A percentile compares a stretch with the other conserved stretches of the same genome.
Evolutionary conservation across 2,888 invertebrate genomes (phyloP).

Genomic region (Dicyrtomina minuta): DNA sequence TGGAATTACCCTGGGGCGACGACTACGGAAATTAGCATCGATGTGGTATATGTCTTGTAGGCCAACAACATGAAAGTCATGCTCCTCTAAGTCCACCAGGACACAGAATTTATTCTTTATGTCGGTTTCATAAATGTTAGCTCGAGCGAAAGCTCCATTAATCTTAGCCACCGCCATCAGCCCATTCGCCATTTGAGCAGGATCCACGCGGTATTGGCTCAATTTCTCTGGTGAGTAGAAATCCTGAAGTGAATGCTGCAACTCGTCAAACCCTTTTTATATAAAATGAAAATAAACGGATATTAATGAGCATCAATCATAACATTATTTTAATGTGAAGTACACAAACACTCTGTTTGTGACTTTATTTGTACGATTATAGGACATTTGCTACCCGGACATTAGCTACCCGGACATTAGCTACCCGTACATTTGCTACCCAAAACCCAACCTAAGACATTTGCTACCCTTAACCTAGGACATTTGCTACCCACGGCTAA

Average conservation of each 20-base stretch:
- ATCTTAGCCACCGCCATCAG: neutral
- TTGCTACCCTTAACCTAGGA: too few species aligned
- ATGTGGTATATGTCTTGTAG: neutral
- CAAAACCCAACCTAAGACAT: too few species aligned
- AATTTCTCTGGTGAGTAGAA: neutral
- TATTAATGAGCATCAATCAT: neutral
- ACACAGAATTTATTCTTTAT: neutral
- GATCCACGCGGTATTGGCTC: neutral
- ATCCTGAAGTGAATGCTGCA: neutral
- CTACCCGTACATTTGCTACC: too few species aligned
- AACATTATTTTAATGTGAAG: neutral
- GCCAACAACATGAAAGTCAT: conserved; percentile 5
- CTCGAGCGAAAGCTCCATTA: neutral
- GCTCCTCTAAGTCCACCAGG: conserved; percentile 8
- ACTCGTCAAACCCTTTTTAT: neutral
- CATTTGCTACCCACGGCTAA: too few species aligned
- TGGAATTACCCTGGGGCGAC: conserved; percentile 1
- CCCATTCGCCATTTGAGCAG: neutral
- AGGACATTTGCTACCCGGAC: too few species aligned
- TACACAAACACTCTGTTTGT: neutral
- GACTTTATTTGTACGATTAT: too few species aligned
- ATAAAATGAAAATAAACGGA: conserved; percentile 1
- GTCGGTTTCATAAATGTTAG: conserved; percentile 8
- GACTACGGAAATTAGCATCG: neutral
- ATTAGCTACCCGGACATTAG: too few species aligned